Base-by-base conservation (phyloP, 2,888 invertebrate species). In the Imbricaverruca yamaguchii region DNA sequence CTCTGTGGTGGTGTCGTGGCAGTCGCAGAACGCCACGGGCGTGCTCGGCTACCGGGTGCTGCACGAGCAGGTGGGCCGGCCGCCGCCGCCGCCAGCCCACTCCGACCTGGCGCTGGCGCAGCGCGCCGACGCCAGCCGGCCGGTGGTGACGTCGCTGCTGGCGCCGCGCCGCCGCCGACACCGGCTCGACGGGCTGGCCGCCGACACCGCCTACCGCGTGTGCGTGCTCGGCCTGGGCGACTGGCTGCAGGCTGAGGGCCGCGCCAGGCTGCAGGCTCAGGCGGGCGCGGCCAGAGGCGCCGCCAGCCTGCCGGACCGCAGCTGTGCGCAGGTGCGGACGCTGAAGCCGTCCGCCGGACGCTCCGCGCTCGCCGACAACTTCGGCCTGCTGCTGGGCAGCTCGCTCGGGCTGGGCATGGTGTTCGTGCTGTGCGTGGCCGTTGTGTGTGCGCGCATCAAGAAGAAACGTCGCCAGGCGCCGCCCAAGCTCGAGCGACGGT, bases 161-260 rank as follows among this genome's bases (percentile, higher is more conserved):
- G 93, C 93, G 85, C 90, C 92, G 65, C 91, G 91, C 80, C 91
- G 92, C 0, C 91, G 94, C 84, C 92, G 93, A 15, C 91, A 93
- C 82, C 92, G 92, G 87, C 89, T 96, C 81, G 91, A 91, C 81
- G 92, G 92, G 86, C 89, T 96, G 84, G 90, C 90, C 83, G 92
- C 95, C 7, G 94, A 93, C 85, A 93, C 93, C 6, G 91, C 92
- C 84, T 96, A 96, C 88, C 90, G 92, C 83, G 92, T 96, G 85
- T 96, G 96, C 88, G 94, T 96, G 81, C 89, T 94, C 85, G 95
- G 94, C n/a, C 89, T 94, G 83, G 94, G 94, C 82, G 93, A 92
- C 88, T 92, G 92, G 91, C 81, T 85, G 15, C 82, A 83, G 18
- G 82, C 84, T 56, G 84, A 83, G 80, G 84, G 83, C 81, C 85